A percentile compares a stretch with the other conserved stretches of the same genome.
These are phyloP conservation scores for Pseudomyrmex pallidus DNA, from an alignment of 1,140 invertebrate genomes.

Conservation along the genomic window DNA sequence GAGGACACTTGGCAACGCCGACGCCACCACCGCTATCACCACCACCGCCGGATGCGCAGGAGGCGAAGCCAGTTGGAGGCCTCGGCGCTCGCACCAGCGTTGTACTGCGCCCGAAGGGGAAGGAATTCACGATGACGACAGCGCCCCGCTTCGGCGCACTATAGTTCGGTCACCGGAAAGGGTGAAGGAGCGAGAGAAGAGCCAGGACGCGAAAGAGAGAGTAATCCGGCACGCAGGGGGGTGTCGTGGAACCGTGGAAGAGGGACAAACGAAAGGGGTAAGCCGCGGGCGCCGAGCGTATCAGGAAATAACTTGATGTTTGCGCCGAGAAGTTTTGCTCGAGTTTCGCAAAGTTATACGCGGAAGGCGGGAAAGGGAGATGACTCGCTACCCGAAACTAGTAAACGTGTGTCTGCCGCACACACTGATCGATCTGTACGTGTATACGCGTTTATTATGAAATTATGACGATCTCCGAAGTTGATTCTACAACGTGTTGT, in stretches of 20 bases:
- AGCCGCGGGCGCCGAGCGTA: constrained; percentile 58
- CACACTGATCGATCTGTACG: constrained; percentile 22
- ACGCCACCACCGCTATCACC: constrained; percentile 39
- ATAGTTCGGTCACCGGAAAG: constrained; percentile 19
- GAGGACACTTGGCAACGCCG: constrained; percentile 77
- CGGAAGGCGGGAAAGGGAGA: background rate
- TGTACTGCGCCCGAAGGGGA: constrained; percentile 66
- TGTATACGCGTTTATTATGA: constrained; percentile 22
- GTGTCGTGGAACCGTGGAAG: constrained; percentile 39
- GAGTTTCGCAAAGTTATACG: constrained; percentile 55
- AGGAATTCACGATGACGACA: constrained; percentile 62
- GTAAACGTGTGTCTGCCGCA: constrained; percentile 31
- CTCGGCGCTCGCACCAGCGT: constrained; percentile 61
- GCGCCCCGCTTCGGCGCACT: constrained; percentile 36
- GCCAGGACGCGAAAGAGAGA: constrained; percentile 21
- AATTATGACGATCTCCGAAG: constrained; percentile 28
- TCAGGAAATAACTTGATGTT: constrained; percentile 59
- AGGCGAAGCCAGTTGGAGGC: constrained; percentile 71
- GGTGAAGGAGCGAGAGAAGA: constrained; percentile 17
- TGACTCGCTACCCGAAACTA: constrained; percentile 28
- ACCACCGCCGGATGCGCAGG: constrained; percentile 59
- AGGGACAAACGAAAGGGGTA: constrained; percentile 54
- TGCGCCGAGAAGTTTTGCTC: constrained; percentile 57
- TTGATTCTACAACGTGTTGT: background rate
- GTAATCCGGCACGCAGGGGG: constrained; percentile 42